Conservation (phyloP, 2,113 vertebrate genomes). For the Motacilla tschutschensis region DNA sequence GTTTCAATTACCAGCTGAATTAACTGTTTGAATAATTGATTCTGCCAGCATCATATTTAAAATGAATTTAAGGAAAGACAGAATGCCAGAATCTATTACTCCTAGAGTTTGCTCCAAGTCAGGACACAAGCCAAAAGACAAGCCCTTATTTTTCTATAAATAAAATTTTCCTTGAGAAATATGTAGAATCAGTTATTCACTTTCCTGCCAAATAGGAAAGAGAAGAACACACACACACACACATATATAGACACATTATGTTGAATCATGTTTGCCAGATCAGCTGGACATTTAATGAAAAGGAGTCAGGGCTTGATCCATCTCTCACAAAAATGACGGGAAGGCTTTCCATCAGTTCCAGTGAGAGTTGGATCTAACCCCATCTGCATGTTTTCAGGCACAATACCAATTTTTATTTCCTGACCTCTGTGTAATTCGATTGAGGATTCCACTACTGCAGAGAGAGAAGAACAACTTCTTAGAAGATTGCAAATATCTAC, state of each 20-base stretch:
- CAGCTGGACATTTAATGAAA: conserved; percentile 37
- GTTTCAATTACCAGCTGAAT: background rate
- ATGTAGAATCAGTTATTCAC: background rate
- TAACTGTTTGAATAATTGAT: background rate
- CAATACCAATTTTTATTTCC: conserved; percentile 48
- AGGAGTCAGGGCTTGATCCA: background rate
- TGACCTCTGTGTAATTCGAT: background rate
- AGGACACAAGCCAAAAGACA: background rate
- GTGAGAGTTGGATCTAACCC: background rate
- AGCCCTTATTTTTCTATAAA: background rate
- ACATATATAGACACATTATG: background rate
- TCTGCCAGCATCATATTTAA: background rate
- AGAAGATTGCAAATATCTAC: background rate
- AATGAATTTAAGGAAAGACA: background rate
- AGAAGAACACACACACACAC: background rate
- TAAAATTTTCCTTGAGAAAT: conserved; percentile 17
- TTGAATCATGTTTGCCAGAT: conserved; percentile 16
- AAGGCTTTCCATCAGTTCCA: background rate
- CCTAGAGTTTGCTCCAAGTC: background rate
- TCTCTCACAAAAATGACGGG: background rate
- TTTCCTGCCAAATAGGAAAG: conserved; percentile 27
- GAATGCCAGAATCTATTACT: background rate
- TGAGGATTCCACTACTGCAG: background rate
- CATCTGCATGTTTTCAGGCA: conserved; percentile 34
- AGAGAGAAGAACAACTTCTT: background rate